Conservation (phyloP, 2,113 vertebrate species). For the Pollimyrus isidori region DNA sequence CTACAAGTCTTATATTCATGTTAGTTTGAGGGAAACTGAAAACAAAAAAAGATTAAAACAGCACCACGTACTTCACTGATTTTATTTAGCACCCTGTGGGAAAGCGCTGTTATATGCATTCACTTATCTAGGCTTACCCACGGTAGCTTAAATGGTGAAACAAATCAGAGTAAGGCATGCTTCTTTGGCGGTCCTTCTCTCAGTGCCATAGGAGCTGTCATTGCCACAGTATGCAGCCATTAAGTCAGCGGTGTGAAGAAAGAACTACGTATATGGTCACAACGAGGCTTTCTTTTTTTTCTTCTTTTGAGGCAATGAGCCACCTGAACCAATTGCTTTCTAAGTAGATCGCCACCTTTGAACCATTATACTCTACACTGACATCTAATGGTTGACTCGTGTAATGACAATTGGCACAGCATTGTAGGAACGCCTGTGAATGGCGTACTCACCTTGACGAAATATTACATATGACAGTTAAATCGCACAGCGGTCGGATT, state of each 20-base stretch:
- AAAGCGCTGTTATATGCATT: neutral
- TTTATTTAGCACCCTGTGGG: neutral
- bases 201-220: neutral
- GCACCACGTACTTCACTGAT: neutral
- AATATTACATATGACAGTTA: neutral
- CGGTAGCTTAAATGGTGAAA: neutral
- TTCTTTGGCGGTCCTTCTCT: neutral
- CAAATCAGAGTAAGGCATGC: neutral
- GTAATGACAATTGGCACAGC: neutral
- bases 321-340: slow-evolving; percentile 7
- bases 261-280: neutral
- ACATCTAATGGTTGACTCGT: neutral
- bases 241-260: slow-evolving; percentile 3
- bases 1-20: neutral
- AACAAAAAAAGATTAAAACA: neutral
- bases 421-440: neutral
- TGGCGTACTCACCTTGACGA: neutral
- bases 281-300: too few species aligned
- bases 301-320: neutral
- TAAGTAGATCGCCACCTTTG: neutral
- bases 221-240: neutral
- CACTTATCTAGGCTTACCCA: neutral
- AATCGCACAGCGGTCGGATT: neutral
- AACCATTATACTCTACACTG: neutral
- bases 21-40: neutral